Evolutionary conservation across 1,140 invertebrate genomes (phyloP).

Genomic region (Dufourea novaeangliae): DNA sequence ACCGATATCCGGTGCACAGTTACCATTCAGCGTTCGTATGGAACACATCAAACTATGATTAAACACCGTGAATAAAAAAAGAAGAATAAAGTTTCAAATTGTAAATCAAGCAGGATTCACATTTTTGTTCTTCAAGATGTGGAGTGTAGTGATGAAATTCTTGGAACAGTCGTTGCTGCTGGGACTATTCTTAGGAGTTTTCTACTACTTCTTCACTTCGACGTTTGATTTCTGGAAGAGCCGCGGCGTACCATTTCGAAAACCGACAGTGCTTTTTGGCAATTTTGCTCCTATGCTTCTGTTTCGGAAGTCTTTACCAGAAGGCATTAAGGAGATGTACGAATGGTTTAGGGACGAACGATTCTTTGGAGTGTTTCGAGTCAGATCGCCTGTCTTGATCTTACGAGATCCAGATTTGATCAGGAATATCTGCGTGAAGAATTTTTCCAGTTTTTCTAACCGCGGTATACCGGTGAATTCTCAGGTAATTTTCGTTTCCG

Average conservation of each 20-base stretch:
- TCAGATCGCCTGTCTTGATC: constrained; percentile 79
- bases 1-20: constrained; percentile 15
- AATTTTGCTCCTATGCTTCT: constrained; percentile 73
- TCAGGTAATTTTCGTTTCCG: constrained; percentile 46
- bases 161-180: constrained; percentile 52
- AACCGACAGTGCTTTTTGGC: constrained; percentile 79
- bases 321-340: constrained; percentile 75
- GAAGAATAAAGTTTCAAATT: too few relatives aligned
- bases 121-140: constrained; percentile 40
- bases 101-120: background rate
- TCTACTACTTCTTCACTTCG: constrained; percentile 77
- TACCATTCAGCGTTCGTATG: too few relatives aligned
- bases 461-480: constrained; percentile 73
- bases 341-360: constrained; percentile 74
- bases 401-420: constrained; percentile 82
- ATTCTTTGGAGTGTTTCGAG: constrained; percentile 79
- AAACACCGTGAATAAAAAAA: background rate
- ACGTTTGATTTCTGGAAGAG: constrained; percentile 80
- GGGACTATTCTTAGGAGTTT: constrained; percentile 38
- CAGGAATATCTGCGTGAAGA: constrained; percentile 80
- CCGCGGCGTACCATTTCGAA: constrained; percentile 74
- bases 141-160: constrained; percentile 21
- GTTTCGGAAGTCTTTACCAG: constrained; percentile 71
- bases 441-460: constrained; percentile 81
- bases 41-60: background rate